phyloP scores from a whole-genome alignment of 1,140 invertebrate species.

The Lepidurus packardi region DNA sequence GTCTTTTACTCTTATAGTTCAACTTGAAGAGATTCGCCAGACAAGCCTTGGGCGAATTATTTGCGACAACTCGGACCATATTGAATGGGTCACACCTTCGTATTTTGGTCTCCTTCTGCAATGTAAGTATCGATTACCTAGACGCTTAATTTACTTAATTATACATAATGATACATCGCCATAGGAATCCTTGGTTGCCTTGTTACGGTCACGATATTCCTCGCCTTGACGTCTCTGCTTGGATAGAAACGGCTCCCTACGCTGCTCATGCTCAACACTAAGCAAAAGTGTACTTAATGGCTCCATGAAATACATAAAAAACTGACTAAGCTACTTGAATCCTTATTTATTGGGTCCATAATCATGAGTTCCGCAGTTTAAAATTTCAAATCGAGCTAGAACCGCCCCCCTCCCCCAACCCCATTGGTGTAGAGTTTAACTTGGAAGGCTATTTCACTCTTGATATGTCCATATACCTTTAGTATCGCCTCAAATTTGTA shows the following conservation, averaged over 20 bases:
- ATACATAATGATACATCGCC: neutral
- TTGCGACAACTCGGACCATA: slow-evolving; percentile 70
- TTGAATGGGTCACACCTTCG: slow-evolving; percentile 40
- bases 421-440: no score
- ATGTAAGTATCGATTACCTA: slow-evolving; percentile 27
- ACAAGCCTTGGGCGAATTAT: slow-evolving; percentile 61
- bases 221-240: slow-evolving; percentile 3
- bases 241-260: slow-evolving; percentile 17
- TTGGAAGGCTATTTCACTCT: no score
- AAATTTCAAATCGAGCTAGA: no score
- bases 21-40: slow-evolving; percentile 67
- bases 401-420: no score
- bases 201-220: slow-evolving; percentile 31
- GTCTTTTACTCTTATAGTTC: slow-evolving; percentile 50
- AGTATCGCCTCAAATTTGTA: no score
- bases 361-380: no score
- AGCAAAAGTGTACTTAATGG: neutral
- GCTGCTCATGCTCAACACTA: neutral
- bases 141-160: neutral
- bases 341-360: no score
- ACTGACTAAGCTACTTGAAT: no score
- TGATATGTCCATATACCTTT: no score
- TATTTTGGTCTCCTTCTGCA: slow-evolving; percentile 29
- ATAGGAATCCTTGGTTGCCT: slow-evolving; percentile 35
- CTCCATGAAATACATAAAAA: neutral